These are phyloP conservation scores for Pitangus sulphuratus DNA, from an alignment of 2,797 vertebrate genomes.

Conservation along the genomic window DNA sequence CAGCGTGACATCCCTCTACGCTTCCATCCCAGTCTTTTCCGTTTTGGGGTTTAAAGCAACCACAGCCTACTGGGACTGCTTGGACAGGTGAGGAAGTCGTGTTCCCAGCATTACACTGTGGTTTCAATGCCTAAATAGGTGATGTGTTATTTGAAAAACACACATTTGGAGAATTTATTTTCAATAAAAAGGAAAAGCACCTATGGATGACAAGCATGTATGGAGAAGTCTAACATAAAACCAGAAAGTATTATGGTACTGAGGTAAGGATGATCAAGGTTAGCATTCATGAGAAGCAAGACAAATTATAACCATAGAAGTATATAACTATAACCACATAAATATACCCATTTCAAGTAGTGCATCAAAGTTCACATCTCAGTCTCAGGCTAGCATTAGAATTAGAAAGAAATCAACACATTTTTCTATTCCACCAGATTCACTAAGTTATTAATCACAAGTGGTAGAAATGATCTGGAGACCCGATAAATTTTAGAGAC, in stretches of 20 bases:
- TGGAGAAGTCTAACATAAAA: not conserved
- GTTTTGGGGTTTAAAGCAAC: conserved; percentile 93
- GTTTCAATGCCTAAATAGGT: not conserved
- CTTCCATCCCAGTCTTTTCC: conserved; percentile 88
- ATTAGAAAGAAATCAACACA: not conserved
- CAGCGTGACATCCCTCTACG: conserved; percentile 89
- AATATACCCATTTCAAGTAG: not conserved
- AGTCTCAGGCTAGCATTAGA: not conserved
- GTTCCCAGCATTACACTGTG: not conserved
- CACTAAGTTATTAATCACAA: not conserved
- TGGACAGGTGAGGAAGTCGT: conserved; percentile 74
- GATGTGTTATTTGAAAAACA: not conserved
- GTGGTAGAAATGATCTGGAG: not conserved
- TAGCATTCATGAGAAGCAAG: not conserved
- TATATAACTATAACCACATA: not conserved
- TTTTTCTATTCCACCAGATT: not conserved
- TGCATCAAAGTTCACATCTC: not conserved
- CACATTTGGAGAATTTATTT: not conserved
- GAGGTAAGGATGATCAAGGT: not conserved
- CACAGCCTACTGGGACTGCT: conserved; percentile 76
- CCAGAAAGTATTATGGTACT: not conserved
- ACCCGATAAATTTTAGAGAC: not conserved
- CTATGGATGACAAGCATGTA: not conserved
- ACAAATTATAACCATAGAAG: not conserved
- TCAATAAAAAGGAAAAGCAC: not conserved